Conservation (phyloP, 2,888 invertebrate species). For the Caenorhabditis macrosperma region DNA sequence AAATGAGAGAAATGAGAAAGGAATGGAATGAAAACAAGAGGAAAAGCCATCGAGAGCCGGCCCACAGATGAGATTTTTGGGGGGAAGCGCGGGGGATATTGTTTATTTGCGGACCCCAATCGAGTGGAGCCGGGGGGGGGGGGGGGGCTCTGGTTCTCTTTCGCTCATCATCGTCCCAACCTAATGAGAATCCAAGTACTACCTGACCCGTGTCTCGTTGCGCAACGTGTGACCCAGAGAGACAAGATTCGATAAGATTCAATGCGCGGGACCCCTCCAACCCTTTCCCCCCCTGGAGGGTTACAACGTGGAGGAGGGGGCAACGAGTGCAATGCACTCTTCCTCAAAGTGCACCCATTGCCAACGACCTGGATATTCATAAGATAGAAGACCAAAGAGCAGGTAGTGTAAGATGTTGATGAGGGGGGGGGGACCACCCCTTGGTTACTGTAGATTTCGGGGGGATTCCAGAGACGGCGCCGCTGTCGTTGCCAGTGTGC, state of each 20-base stretch:
- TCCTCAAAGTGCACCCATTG: background rate
- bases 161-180: background rate
- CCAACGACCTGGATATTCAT: background rate
- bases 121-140: background rate
- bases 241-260: slow-evolving; percentile 3
- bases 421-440: background rate
- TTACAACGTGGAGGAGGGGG: slow-evolving; percentile 36
- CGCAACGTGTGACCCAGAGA: background rate
- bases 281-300: slow-evolving; percentile 1
- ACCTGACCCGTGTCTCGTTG: slow-evolving; percentile 22
- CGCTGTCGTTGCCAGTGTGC: too few relatives aligned
- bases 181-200: slow-evolving; percentile 10
- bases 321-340: slow-evolving; percentile 10
- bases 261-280: background rate
- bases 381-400: slow-evolving; percentile 24
- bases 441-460: background rate
- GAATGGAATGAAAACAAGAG: background rate
- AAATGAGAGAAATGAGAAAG: too few relatives aligned
- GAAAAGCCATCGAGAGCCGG: background rate
- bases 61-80: background rate
- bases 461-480: too few relatives aligned
- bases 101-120: background rate
- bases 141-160: slow-evolving; percentile 45
- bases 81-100: background rate
- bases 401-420: slow-evolving; percentile 18